A percentile compares a stretch with the other conserved stretches of the same genome.
Evolutionary conservation across 2,888 invertebrate genomes (phyloP).

Genomic region (Pollenia amentaria): DNA sequence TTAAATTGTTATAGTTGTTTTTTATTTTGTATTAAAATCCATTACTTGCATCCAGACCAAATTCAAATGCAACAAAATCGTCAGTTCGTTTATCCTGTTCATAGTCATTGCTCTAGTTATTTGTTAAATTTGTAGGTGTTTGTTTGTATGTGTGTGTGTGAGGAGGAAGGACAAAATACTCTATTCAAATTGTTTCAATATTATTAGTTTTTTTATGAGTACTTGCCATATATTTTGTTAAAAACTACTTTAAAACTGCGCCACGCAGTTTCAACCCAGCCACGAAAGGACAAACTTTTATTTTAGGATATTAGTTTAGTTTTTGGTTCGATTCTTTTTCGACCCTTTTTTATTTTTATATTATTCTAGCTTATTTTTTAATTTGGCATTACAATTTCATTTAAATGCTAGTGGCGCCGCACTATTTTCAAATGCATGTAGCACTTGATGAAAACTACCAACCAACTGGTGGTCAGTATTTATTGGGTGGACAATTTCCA

Average conservation of each 20-base stretch:
- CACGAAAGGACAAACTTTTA: conserved; percentile 58
- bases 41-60: conserved; percentile 38
- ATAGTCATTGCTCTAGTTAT: neutral
- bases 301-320: conserved; percentile 51
- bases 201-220: neutral
- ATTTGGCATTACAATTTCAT: conserved; percentile 31
- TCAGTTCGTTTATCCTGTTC: neutral
- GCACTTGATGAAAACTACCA: conserved; percentile 27
- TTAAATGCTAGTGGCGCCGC: conserved; percentile 69
- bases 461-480: conserved; percentile 39
- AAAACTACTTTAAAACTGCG: conserved; percentile 29
- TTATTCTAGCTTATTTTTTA: conserved; percentile 33
- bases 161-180: neutral
- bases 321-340: conserved; percentile 20
- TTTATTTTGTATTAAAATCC: conserved; percentile 39
- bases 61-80: conserved; percentile 24
- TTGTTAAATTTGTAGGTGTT: neutral
- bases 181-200: conserved; percentile 48
- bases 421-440: conserved; percentile 53
- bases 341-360: neutral
- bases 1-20: conserved; percentile 48
- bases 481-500: conserved; percentile 25
- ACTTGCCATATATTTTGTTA: neutral
- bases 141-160: neutral
- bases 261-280: neutral